Conservation (phyloP, 2,888 invertebrate species). For the Ennomos quercinarius region DNA sequence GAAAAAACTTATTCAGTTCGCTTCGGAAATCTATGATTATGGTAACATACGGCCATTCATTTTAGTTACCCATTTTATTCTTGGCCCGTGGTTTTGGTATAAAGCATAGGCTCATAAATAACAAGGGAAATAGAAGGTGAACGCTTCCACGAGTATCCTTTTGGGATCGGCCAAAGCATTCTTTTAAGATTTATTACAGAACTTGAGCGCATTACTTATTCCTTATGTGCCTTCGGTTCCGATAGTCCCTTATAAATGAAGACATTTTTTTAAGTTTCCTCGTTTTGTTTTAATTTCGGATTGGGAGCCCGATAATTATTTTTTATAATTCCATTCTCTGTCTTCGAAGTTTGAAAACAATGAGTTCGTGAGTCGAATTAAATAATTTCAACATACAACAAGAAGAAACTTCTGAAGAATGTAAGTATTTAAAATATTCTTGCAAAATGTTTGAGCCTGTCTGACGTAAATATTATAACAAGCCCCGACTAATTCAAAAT, state of each 20-base stretch:
- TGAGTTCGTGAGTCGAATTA: conserved; percentile 36
- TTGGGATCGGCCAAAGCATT: conserved; percentile 84
- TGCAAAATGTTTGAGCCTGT: neutral
- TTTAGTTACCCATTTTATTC: conserved; percentile 83
- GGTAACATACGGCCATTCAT: conserved; percentile 76
- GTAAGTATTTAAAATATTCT: conserved; percentile 1
- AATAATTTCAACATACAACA: conserved; percentile 9
- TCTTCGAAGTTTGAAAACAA: conserved; percentile 34
- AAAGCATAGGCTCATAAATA: conserved; percentile 84
- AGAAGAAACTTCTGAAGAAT: neutral
- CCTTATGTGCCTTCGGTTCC: conserved; percentile 77
- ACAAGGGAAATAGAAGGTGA: conserved; percentile 84
- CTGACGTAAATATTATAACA: neutral
- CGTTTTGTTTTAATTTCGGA: conserved; percentile 41
- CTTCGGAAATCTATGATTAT: conserved; percentile 74
- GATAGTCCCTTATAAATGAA: conserved; percentile 65
- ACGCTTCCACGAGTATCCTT: conserved; percentile 83
- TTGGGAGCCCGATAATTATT: conserved; percentile 36
- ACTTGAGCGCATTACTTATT: conserved; percentile 84
- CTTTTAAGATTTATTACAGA: conserved; percentile 85
- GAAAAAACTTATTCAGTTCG: conserved; percentile 62
- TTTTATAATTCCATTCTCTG: conserved; percentile 34
- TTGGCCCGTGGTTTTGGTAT: conserved; percentile 80
- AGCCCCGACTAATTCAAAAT: conserved; percentile 12
- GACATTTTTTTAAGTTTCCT: conserved; percentile 58